Base-by-base conservation (phyloP, 2,888 invertebrate genomes). In the Cheilosia vernalis region DNA sequence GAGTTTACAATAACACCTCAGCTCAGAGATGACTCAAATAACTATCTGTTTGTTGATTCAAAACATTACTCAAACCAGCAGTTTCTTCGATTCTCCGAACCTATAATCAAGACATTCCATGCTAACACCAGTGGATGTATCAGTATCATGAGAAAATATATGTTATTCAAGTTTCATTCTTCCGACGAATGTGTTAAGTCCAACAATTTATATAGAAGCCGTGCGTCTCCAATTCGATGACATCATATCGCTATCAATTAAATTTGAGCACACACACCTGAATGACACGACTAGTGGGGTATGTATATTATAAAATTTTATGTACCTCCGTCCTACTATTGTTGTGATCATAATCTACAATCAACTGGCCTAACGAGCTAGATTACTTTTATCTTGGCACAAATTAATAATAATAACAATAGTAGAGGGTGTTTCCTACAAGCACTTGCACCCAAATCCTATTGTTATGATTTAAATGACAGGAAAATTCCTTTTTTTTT, bases 161-260 rank as follows among this genome's bases (percentile, higher is more conserved):
- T 49, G n/a, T 17, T 4, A 60, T 67, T 76, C 67, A 51, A 42
- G 67, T 76, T 76, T 76, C 51, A 42, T 21, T 53, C 56, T 49
- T 60, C 21, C 19, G 63, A 40, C 19, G 44, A 40, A 60, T 82
- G 64, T 64, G 56, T 40, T 69, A 42, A 77, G 15, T 67, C 27
- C 30, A 15, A 72, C 51, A 27, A 70, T 47, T 67, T 42, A n/a
- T 63, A 74, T 44, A 24, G 63, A 64, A 76, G 37, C 53, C 58
- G 61, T 73, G 66, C 73, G 63, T 67, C 66, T 40, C 60, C 44
- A 33, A 69, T 60, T 72, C 69, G 83, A 79, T 84, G 83, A 84
- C 83, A 79, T 84, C 83, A 84, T 73, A 69, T 27, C 37, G 42
- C 63, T 73, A 74, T 79, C 58, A 72, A 61, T 47, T 67, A 53